Base-by-base conservation (phyloP, 2,888 invertebrate genomes). In the Folsomia candida region DNA sequence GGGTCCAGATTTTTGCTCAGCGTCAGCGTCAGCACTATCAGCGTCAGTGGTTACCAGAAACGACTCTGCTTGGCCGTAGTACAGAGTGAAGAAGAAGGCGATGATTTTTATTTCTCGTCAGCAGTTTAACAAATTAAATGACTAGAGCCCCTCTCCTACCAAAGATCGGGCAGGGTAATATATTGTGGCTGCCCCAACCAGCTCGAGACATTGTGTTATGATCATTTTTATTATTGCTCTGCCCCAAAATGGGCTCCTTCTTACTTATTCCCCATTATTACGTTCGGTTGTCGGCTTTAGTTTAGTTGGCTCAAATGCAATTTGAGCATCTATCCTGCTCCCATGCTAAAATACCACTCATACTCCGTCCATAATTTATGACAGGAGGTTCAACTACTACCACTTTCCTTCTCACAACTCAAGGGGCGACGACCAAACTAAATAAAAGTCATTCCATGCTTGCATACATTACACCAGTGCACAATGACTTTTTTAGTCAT, bases 211-310 rank as follows among this genome's bases (percentile, higher is more conserved):
- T 54, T 54, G 22, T 54, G n/a, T 54, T 54, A 54, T 54, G 20
- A 54, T 54, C 54, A 54, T 54, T 54, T 54, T 54, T 54, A 54
- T 54, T 54, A 54, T 54, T 54, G 54, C 54, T 22, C 54, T 54
- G 54, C 54, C 54, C n/a, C 37, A 37, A 37, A 37, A 37, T 37
- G 37, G 37, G 37, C 14, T n/a, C 54, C 22, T n/a, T n/a, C n/a
- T 54, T 14, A 54, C 54, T 54, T 54, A 54, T 54, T 54, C 54
- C 54, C 54, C 6, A 4, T 54, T 54, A 22, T 54, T 54, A 54
- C 20, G 20, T 54, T 54, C 6, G 6, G 18, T 54, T 54, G 20
- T 54, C 11, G 11, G 4, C 22, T 54, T 47, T 47, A 37, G 37
- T 37, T 37, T 9, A 37, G 14, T 37, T 37, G n/a, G 37, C 37